Evolutionary conservation across 2,113 vertebrate genomes (phyloP), one percentile per base, ranked within the genome.

Genomic region (Corynorhinus townsendii): DNA sequence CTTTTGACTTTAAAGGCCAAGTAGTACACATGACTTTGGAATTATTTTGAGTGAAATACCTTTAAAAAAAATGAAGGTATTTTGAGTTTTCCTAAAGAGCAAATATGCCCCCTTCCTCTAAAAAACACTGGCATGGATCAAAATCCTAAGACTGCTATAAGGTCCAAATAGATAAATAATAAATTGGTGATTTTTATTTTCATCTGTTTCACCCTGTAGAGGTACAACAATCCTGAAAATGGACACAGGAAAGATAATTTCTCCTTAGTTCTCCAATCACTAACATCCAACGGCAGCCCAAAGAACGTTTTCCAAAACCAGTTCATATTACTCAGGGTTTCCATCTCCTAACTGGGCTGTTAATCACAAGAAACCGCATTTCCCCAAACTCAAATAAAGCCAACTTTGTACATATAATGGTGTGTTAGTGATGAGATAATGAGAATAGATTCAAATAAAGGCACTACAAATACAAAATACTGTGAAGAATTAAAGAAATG

Each of bases 341-440:
- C 84, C 76, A 80, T 59, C 28, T 86, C 54, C 59, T 90, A 86
- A 52, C 24, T 76, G 81, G 6, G 26, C 56, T 72, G 22, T 79
- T 72, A 73, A 12, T 79, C 28, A 90, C 22, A 89, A 72, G 92
- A 94, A 45, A 6, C 33, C 33, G 30, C 26, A 45, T 64, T 64
- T 76, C 26, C 89, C 56, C 79, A 90, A 69, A 92, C n/a, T 77
- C 85, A 94, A 92, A 83, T 82, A 86, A 83, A 91, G 40, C 87
- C 81, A 28, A 80, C 75, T 88, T 92, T 80, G 20, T 40, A 28
- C 10, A 40, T n/a, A n/a, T 4, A 83, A 62, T 56, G 24, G 19
- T n/a, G 16, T 80, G 45, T 45, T 56, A 24, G 3, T 66, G 52
- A 89, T 35, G 7, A 66, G 38, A 43, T 88, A 47, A 64, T 33